These are phyloP conservation scores for Dendronephthya gigantea DNA, from an alignment of 64 coral and sea anemone species.

Conservation along the genomic window DNA sequence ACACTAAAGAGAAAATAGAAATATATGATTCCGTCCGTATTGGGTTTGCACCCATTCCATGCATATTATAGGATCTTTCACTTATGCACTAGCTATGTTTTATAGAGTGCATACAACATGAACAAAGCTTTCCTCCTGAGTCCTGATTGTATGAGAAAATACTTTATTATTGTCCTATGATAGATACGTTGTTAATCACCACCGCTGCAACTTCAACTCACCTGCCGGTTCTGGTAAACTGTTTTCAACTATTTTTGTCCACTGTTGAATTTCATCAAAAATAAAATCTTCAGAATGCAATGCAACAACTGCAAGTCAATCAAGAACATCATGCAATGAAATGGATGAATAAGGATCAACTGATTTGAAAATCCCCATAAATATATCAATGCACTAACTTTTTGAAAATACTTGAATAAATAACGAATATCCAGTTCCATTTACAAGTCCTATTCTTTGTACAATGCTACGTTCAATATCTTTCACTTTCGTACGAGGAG, in stretches of 20 bases:
- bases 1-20: not conserved
- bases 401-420: conserved; percentile 19
- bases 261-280: conserved; percentile 6
- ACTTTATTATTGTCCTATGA: too few relatives aligned
- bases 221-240: not conserved
- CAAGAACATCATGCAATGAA: not conserved
- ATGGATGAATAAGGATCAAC: not conserved
- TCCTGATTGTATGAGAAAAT: too few relatives aligned
- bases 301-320: not conserved
- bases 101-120: too few relatives aligned
- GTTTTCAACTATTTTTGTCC: not conserved
- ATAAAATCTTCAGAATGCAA: not conserved
- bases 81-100: too few relatives aligned
- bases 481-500: not conserved
- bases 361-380: not conserved
- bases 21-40: too few relatives aligned
- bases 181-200: too few relatives aligned
- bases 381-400: not conserved
- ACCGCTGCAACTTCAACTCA: not conserved
- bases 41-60: too few relatives aligned
- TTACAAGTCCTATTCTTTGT: not conserved
- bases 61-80: too few relatives aligned
- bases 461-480: not conserved
- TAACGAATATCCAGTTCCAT: not conserved
- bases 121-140: too few relatives aligned